These are phyloP conservation scores for Artibeus jamaicensis DNA, from an alignment of 2,797 vertebrate genomes.

Conservation along the genomic window DNA sequence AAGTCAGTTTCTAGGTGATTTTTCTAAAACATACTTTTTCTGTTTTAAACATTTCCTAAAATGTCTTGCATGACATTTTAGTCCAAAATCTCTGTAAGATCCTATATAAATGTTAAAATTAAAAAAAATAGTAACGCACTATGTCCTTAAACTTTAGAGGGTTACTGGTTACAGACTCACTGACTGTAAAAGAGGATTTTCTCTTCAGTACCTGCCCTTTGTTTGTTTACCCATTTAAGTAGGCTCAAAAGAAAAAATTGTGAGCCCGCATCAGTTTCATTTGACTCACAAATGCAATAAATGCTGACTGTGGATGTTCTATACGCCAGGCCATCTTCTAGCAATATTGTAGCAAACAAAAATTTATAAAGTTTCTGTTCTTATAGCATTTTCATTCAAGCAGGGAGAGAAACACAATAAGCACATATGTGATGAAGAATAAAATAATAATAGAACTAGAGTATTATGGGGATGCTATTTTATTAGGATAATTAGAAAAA, in stretches of 20 bases:
- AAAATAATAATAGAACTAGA: not conserved
- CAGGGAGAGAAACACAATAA: not conserved
- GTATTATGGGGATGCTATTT: not conserved
- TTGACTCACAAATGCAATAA: not conserved
- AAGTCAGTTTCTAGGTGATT: not conserved
- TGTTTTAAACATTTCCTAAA: not conserved
- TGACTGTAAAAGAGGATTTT: not conserved
- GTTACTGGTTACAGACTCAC: not conserved
- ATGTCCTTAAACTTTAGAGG: not conserved
- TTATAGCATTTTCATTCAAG: not conserved
- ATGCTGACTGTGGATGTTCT: not conserved
- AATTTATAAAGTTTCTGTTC: not conserved
- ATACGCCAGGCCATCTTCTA: not conserved
- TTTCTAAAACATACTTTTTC: not conserved
- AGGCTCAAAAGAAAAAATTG: not conserved
- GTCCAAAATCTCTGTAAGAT: constrained; percentile 43
- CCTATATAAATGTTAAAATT: constrained; percentile 48
- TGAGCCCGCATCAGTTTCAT: not conserved
- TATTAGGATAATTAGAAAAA: not conserved
- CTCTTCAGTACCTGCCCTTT: not conserved
- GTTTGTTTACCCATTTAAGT: not conserved
- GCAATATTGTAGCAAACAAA: not conserved
- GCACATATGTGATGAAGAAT: not conserved
- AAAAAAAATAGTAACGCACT: not conserved
- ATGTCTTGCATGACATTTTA: constrained; percentile 8